phyloP scores from a whole-genome alignment of 2,113 vertebrate genomes.

The Onychostoma macrolepis region DNA sequence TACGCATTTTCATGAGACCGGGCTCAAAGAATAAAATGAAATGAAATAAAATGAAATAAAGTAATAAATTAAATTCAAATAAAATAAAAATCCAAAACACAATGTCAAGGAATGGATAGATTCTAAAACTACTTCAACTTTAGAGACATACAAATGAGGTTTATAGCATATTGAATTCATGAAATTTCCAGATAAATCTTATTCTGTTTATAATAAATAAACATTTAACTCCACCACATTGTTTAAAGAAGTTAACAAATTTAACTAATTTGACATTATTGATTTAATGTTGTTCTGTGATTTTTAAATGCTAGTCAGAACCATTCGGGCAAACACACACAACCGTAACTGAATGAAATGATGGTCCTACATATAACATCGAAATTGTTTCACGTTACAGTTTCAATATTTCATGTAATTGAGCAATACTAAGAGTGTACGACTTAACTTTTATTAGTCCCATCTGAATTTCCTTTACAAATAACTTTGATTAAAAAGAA shows the following conservation, averaged over 20 bases:
- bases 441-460: not conserved
- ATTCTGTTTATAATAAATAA: not conserved
- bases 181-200: not conserved
- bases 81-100: not conserved
- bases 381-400: not conserved
- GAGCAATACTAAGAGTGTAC: not conserved
- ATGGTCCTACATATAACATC: not conserved
- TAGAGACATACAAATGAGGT: not conserved
- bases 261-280: not conserved
- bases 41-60: not conserved
- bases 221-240: not conserved
- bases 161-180: not conserved
- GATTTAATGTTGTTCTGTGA: not conserved
- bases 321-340: not conserved
- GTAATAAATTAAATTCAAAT: not conserved
- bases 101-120: not conserved
- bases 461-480: not conserved
- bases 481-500: not conserved
- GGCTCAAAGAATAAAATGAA: no score
- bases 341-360: not conserved
- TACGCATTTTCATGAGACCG: no score
- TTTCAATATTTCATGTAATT: not conserved
- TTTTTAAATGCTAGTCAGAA: not conserved
- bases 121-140: not conserved
- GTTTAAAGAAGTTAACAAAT: not conserved